Evolutionary conservation across 2,797 vertebrate genomes (phyloP).

Genomic region (Ammospiza maritima): DNA sequence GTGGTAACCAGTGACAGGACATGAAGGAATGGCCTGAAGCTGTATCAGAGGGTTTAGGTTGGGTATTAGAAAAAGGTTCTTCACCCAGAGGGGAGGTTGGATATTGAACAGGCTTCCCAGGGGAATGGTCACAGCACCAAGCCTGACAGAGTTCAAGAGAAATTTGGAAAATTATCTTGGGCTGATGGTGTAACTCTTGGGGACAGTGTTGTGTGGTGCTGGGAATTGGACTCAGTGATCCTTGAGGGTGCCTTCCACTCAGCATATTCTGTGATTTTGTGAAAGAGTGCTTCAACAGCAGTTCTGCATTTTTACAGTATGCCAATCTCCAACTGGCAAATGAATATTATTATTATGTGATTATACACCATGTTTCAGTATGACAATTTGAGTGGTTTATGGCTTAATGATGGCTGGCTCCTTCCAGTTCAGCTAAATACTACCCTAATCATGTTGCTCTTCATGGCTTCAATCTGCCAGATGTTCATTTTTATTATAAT

Average conservation of each 20-base stretch:
- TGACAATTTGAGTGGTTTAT: neutral
- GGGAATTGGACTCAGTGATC: fast-evolving
- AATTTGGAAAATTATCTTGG: neutral
- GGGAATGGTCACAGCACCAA: neutral
- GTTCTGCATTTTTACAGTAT: neutral
- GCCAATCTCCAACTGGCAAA: neutral
- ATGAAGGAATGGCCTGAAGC: neutral
- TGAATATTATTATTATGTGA: neutral
- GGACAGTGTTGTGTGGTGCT: neutral
- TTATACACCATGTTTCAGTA: neutral
- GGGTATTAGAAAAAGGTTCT: neutral
- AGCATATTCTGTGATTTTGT: neutral
- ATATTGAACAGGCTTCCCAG: neutral
- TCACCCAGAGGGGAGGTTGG: neutral
- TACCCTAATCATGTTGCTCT: neutral
- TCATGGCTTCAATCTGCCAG: neutral
- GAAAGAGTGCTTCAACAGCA: neutral
- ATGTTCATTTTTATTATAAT: neutral
- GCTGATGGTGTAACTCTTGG: neutral
- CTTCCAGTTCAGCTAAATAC: neutral
- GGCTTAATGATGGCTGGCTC: neutral
- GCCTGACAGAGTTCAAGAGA: neutral
- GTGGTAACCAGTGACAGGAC: neutral
- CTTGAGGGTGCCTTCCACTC: neutral
- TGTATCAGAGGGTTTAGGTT: fast-evolving